Percentiles rank a stretch among this genome's conserved stretches.
These are phyloP conservation scores for Drosophila cardini DNA, from an alignment of 1,140 invertebrate species.

Conservation along the genomic window DNA sequence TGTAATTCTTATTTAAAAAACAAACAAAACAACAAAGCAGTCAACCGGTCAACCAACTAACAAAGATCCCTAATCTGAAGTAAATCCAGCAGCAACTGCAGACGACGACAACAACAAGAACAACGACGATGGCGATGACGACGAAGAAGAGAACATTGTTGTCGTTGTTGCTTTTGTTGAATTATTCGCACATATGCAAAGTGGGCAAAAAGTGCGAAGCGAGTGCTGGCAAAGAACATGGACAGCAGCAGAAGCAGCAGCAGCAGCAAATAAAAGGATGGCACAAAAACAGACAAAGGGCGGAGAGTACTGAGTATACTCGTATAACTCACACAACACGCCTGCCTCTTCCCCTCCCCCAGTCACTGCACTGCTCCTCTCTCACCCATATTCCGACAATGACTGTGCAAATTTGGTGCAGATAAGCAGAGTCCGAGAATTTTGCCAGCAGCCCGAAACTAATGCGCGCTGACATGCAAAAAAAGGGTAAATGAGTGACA, in stretches of 20 bases:
- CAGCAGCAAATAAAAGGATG: constrained; percentile 52
- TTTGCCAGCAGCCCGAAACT: constrained; percentile 58
- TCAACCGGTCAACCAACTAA: constrained; percentile 53
- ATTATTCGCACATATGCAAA: constrained; percentile 83
- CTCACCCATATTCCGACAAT: constrained; percentile 55
- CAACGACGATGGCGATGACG: no score
- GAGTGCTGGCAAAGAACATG: constrained; percentile 31
- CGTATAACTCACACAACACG: constrained; percentile 21
- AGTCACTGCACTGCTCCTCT: background rate
- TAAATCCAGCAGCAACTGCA: constrained; percentile 66
- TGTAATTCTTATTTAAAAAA: constrained; percentile 74
- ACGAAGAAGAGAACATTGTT: no score
- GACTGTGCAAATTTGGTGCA: constrained; percentile 81
- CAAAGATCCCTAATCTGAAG: constrained; percentile 79
- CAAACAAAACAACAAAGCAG: constrained; percentile 45
- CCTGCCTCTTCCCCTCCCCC: background rate
- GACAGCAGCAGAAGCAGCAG: constrained; percentile 12
- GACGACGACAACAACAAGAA: background rate
- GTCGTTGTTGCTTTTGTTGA: constrained; percentile 50
- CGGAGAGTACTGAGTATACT: constrained; percentile 10
- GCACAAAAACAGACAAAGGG: constrained; percentile 29
- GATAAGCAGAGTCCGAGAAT: constrained; percentile 77
- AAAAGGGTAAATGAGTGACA: constrained; percentile 81
- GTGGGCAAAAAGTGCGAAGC: constrained; percentile 69
- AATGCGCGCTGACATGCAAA: constrained; percentile 82